These are phyloP conservation scores for Danio rerio DNA, from an alignment of 2,113 vertebrate genomes.

Conservation along the genomic window GRCz12tu NC_133181.1:36462001-36462500, in stretches of 20 bases:
- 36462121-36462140: too few species aligned
- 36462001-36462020: too few species aligned
- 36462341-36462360: constrained; percentile 59
- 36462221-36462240: constrained; percentile 11
- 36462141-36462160: too few species aligned
- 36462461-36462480: too few species aligned
- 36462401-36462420: not conserved
- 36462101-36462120: too few species aligned
- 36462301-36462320: constrained; percentile 20
- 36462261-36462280: constrained; percentile 22
- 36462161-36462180: too few species aligned
- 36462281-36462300: constrained; percentile 18
- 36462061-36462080: too few species aligned
- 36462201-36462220: not conserved
- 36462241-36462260: constrained; percentile 47
- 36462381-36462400: constrained; percentile 47
- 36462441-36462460: not conserved
- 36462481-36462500: too few species aligned
- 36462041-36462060: too few species aligned
- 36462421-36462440: not conserved
- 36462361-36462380: constrained; percentile 62
- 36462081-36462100: too few species aligned
- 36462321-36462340: constrained; percentile 57
- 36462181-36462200: too few species aligned
- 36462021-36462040: too few species aligned